A percentile compares a stretch with the other conserved stretches of the same genome.
Evolutionary conservation across 2,113 vertebrate species (phyloP).

Genomic region (Peucedramus taeniatus): DNA sequence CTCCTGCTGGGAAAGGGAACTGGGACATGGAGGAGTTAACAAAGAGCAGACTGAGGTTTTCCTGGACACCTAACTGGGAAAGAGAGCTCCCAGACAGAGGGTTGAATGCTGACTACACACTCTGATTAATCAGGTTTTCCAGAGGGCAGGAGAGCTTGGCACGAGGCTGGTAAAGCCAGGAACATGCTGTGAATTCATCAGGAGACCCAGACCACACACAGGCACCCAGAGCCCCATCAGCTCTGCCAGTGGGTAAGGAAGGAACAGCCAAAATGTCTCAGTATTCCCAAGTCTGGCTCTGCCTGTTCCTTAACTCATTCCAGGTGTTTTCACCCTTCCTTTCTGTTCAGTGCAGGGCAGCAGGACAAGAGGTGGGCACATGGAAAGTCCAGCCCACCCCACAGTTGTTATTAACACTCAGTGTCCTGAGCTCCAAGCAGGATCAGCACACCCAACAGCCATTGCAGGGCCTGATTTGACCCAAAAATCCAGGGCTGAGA

Average conservation of each 20-base stretch:
- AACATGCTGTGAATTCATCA: rapidly evolving
- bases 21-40: neutral
- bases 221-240: neutral
- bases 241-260: neutral
- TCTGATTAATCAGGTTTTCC: neutral
- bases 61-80: neutral
- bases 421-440: neutral
- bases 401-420: rapidly evolving
- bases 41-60: neutral
- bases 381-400: neutral
- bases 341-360: neutral
- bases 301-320: neutral
- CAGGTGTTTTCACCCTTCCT: neutral
- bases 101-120: neutral
- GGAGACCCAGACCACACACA: neutral
- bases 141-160: neutral
- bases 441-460: neutral
- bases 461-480: neutral
- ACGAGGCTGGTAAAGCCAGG: neutral
- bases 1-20: neutral
- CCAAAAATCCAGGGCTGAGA: neutral
- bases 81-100: neutral
- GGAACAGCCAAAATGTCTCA: neutral
- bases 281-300: neutral
- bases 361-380: neutral